These are phyloP conservation scores for Bubalus kerabau DNA, from an alignment of 2,113 vertebrate species.

Conservation along the genomic window DNA sequence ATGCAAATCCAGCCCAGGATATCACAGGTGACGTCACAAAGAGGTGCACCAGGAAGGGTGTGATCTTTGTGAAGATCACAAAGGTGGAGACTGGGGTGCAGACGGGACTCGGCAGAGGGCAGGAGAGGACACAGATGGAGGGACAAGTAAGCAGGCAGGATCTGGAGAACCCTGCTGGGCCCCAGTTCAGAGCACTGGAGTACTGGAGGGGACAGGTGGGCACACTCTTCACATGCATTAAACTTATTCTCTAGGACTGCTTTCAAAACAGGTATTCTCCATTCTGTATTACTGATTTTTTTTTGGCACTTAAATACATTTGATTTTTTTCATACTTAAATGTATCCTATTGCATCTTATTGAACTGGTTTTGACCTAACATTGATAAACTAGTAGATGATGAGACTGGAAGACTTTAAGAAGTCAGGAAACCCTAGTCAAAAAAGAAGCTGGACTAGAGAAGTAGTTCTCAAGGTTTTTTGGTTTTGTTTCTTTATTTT, in stretches of 20 bases:
- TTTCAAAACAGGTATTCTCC: background rate
- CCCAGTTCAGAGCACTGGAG: background rate
- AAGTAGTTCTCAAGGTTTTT: background rate
- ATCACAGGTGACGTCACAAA: background rate
- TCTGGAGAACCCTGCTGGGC: background rate
- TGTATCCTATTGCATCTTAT: background rate
- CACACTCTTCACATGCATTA: background rate
- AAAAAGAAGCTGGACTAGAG: background rate
- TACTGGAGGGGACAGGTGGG: background rate
- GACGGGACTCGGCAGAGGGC: background rate
- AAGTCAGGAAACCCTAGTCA: background rate
- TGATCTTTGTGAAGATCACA: no score
- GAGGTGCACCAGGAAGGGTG: background rate
- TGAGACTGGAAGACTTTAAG: background rate
- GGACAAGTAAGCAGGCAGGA: background rate
- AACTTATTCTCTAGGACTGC: conserved; percentile 16
- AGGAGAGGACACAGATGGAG: background rate
- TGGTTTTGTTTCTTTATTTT: background rate
- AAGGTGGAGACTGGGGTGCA: background rate
- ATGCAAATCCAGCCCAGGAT: background rate
- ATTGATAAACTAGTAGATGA: background rate
- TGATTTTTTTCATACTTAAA: conserved; percentile 28
- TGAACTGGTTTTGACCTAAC: background rate
- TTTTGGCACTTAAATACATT: background rate
- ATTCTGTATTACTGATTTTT: background rate